A percentile compares a stretch with the other conserved stretches of the same genome.
These are phyloP conservation scores for Aplochiton taeniatus DNA, from an alignment of 2,797 vertebrate species.

Conservation along the genomic window DNA sequence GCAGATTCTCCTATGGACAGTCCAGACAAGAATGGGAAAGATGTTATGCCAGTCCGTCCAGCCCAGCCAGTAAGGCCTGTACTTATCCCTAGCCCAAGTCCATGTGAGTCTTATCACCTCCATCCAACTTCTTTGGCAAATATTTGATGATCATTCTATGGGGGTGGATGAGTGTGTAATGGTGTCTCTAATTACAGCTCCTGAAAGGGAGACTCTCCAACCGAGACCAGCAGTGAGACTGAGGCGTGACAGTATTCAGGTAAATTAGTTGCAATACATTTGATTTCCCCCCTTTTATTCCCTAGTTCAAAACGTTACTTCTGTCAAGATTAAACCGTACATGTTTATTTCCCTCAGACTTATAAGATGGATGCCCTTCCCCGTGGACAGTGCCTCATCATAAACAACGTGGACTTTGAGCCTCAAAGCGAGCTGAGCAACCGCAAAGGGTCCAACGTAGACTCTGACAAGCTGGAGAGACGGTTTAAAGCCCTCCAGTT, in stretches of 20 bases:
- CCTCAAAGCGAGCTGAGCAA: slow-evolving; percentile 41
- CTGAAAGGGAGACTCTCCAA: slow-evolving; percentile 33
- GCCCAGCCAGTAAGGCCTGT: slow-evolving; percentile 24
- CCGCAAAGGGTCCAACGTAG: slow-evolving; percentile 82
- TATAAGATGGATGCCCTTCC: slow-evolving; percentile 85
- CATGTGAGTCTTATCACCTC: slow-evolving; percentile 54
- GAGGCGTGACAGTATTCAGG: slow-evolving; percentile 70
- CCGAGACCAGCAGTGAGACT: slow-evolving; percentile 32
- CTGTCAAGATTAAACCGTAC: too few relatives aligned
- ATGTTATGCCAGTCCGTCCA: slow-evolving; percentile 30
- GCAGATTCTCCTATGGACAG: slow-evolving; percentile 46
- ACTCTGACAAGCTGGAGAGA: slow-evolving; percentile 81
- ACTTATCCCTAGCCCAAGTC: slow-evolving; percentile 22
- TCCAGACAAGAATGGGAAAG: slow-evolving; percentile 30
- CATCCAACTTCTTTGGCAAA: not conserved
- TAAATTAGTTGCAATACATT: slow-evolving; percentile 30
- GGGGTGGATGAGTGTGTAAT: not conserved
- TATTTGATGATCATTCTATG: not conserved
- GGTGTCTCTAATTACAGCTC: slow-evolving; percentile 49
- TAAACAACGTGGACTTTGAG: slow-evolving; percentile 90
- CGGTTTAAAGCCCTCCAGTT: slow-evolving; percentile 83
- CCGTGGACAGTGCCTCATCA: slow-evolving; percentile 87
- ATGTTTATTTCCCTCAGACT: slow-evolving; percentile 57
- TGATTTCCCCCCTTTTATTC: too few relatives aligned
- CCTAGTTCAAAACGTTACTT: too few relatives aligned